phyloP scores from a whole-genome alignment of 2,797 vertebrate genomes.

The Limnodromus scolopaceus region DNA sequence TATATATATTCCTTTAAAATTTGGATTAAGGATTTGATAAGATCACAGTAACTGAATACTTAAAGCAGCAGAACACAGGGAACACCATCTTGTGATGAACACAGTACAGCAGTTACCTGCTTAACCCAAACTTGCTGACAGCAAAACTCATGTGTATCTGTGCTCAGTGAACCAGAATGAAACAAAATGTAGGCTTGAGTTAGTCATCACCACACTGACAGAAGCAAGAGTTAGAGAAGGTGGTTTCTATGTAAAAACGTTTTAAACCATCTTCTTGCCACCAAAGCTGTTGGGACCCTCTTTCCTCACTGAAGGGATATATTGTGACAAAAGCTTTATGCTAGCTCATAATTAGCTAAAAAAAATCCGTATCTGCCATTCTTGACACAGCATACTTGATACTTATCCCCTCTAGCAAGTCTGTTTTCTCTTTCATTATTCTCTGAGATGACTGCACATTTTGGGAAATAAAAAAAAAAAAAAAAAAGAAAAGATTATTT shows the following conservation, averaged over 20 bases:
- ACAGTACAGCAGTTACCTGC: neutral
- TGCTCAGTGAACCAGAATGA: neutral
- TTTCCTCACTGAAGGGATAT: neutral
- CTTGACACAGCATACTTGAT: accelerated
- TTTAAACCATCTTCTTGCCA: neutral
- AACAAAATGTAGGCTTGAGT: neutral
- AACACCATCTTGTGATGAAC: neutral
- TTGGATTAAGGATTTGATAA: neutral
- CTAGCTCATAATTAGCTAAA: neutral
- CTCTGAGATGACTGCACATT: neutral
- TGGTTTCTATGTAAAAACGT: neutral
- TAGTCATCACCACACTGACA: neutral
- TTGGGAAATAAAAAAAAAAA: no score
- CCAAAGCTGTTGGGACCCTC: neutral
- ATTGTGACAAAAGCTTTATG: neutral
- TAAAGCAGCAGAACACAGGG: neutral
- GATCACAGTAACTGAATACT: neutral
- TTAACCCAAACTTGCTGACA: neutral
- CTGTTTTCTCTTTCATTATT: neutral
- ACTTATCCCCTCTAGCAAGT: neutral
- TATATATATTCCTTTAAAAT: neutral
- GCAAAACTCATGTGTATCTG: neutral
- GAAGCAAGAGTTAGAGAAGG: neutral
- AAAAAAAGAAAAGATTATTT: neutral
- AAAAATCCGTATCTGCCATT: neutral